phyloP scores from a whole-genome alignment of 2,797 vertebrate species.

The Tragopan temminckii region DNA sequence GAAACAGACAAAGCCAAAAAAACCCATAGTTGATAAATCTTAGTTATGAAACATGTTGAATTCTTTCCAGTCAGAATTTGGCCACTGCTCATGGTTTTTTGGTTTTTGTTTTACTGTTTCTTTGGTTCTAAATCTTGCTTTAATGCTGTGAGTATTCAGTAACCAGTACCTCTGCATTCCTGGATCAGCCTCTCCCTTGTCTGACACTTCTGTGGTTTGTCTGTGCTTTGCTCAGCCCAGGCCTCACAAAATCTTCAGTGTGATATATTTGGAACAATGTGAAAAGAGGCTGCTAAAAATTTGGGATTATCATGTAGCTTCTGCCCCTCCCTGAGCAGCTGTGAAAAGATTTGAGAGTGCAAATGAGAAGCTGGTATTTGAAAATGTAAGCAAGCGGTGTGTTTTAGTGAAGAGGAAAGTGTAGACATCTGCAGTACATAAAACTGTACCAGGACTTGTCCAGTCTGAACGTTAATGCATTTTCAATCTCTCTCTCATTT shows the following conservation, averaged over 20 bases:
- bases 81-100: background rate
- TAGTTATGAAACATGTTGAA: background rate
- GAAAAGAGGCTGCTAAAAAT: slow-evolving; percentile 21
- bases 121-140: background rate
- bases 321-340: slow-evolving; percentile 17
- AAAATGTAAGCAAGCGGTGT: background rate
- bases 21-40: background rate
- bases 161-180: background rate
- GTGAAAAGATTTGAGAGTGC: background rate
- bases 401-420: background rate
- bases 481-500: background rate
- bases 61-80: background rate
- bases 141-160: background rate
- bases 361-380: background rate
- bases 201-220: background rate
- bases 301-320: background rate
- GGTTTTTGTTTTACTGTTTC: background rate
- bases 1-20: no score
- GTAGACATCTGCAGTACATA: background rate
- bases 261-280: slow-evolving; percentile 8
- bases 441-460: background rate
- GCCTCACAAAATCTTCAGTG: background rate
- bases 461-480: background rate
- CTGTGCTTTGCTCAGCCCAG: background rate
- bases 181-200: background rate